Percentiles rank a stretch among this genome's conserved stretches.
Evolutionary conservation across 2,888 invertebrate genomes (phyloP).

Genomic region (Anoplius nigerrimus): DNA sequence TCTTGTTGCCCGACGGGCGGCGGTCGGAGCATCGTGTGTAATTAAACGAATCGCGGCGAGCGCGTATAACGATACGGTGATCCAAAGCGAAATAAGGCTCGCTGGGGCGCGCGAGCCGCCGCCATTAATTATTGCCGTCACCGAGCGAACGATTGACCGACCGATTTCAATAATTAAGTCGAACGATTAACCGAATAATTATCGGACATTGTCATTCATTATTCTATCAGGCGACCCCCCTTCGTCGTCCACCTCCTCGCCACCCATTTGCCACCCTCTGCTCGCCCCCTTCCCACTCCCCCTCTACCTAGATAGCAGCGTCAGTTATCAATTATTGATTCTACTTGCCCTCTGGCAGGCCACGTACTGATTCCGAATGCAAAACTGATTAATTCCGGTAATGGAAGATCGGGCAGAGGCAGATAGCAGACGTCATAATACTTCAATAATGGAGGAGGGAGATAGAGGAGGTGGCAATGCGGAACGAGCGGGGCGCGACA

Average conservation of each 20-base stretch:
- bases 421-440: slow-evolving; percentile 32
- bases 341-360: slow-evolving; percentile 34
- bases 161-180: slow-evolving; percentile 54
- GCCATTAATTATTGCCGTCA: slow-evolving; percentile 42
- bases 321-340: slow-evolving; percentile 47
- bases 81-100: slow-evolving; percentile 26
- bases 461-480: background rate
- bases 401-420: slow-evolving; percentile 35
- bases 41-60: slow-evolving; percentile 14
- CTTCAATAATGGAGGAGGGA: slow-evolving; percentile 28
- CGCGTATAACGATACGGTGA: slow-evolving; percentile 10
- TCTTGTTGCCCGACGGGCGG: no score
- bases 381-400: slow-evolving; percentile 45
- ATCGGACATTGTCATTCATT: slow-evolving; percentile 52
- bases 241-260: no score
- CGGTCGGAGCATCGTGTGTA: background rate
- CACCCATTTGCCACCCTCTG: no score
- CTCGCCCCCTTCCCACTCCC: no score
- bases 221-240: slow-evolving; percentile 38
- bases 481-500: background rate
- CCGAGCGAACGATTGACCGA: slow-evolving; percentile 42
- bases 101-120: slow-evolving; percentile 11
- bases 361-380: slow-evolving; percentile 37
- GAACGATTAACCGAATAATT: slow-evolving; percentile 51
- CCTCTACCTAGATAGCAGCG: background rate